Evolutionary conservation across 2,797 vertebrate genomes (phyloP), one percentile per base, ranked within the genome.

Genomic region (Chrysocyon brachyurus): DNA sequence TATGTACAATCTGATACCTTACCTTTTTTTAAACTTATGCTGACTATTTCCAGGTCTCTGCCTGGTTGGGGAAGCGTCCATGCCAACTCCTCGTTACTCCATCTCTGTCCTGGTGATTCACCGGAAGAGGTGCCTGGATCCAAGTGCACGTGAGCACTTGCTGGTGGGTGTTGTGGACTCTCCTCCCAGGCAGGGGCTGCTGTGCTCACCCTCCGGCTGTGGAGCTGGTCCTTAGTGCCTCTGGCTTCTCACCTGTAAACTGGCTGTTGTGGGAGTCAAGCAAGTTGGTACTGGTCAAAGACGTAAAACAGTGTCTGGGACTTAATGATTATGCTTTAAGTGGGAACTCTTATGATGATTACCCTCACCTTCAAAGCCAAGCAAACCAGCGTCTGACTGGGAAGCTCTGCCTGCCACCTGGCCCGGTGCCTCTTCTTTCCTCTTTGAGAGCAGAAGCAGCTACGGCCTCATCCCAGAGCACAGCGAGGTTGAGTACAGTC

Each of bases 141-240:
- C 12, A 3, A 66, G 14, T 21, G 16, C 77, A n/a, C 26, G 28
- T 3, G 40, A 5, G 8, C 0, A 4, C 17, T n/a, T 6, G 7
- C 66, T 40, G n/a, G 16, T 5, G 10, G 6, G 6, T 4, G 36
- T 16, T 15, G 52, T 6, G 0, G 17, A 8, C 31, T 49, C 19
- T 59, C 54, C 21, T 40, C 26, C 33, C 1, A 0, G 1, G 28
- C 12, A 56, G 26, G 4, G 22, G 17, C 40, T 22, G 14, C 6
- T 6, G 1, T 3, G 15, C n/a, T 61, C 19, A 21, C 75, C 28
- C 54, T 59, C 31, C 3, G 56, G 61, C 79, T 4, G 5, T 0
- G 0, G 1, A 19, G 54, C 36, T 11, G 21, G 54, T 26, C 82
- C 19, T 26, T 49, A 15, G 9, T 0, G 14, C 46, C 79, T 77